phyloP scores from a whole-genome alignment of 2,113 vertebrate genomes.

The Pycnonotus jocosus region DNA sequence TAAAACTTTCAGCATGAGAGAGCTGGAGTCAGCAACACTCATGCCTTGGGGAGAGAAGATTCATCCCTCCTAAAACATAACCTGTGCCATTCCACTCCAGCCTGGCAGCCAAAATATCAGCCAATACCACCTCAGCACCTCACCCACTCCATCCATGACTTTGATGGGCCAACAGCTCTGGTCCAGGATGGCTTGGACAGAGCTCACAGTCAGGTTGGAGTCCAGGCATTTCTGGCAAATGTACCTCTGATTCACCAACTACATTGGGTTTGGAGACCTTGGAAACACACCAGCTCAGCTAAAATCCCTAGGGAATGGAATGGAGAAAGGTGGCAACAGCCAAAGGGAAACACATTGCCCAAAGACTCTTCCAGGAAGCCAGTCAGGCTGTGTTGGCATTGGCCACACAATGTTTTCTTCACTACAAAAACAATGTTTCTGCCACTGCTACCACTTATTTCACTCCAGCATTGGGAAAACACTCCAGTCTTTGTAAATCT shows the following conservation, averaged over 20 bases:
- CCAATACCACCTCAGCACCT: background rate
- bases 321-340: background rate
- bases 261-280: background rate
- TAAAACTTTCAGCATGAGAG: background rate
- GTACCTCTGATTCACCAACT: background rate
- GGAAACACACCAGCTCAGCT: background rate
- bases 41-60: background rate
- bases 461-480: background rate
- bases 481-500: background rate
- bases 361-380: background rate
- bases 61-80: background rate
- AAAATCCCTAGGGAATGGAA: background rate
- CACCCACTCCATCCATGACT: background rate
- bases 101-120: background rate
- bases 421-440: background rate
- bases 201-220: background rate
- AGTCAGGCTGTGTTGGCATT: background rate
- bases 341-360: background rate
- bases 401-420: background rate
- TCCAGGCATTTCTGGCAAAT: background rate
- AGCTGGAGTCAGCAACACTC: background rate
- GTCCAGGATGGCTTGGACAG: background rate
- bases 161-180: background rate
- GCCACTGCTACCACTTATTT: background rate
- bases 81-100: background rate